Conservation (phyloP, 1,140 invertebrate species). For the Hyphantria cunea region DNA sequence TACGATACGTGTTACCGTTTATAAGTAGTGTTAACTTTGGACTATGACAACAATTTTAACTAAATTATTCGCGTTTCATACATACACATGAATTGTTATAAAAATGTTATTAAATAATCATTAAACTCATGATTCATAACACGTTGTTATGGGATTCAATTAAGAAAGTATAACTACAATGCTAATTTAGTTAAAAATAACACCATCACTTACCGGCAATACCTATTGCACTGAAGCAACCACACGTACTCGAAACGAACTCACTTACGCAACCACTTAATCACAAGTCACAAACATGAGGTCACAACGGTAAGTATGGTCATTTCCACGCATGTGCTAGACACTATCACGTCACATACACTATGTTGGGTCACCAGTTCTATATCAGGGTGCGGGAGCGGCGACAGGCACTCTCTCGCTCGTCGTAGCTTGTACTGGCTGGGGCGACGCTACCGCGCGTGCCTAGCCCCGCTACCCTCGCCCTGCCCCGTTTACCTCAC, state of each 20-base stretch:
- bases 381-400: constrained; percentile 31
- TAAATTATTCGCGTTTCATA: no score
- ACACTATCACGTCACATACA: constrained; percentile 66
- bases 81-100: no score
- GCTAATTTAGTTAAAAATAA: constrained; percentile 45
- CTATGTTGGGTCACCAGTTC: constrained; percentile 58
- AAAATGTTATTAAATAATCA: no score
- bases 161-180: no score
- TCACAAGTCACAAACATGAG: constrained; percentile 56
- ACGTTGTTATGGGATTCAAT: no score
- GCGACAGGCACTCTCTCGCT: constrained; percentile 48
- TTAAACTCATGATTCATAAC: no score
- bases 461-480: constrained; percentile 56
- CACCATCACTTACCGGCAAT: constrained; percentile 50
- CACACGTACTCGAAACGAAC: constrained; percentile 47
- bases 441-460: constrained; percentile 74
- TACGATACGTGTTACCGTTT: no score
- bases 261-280: constrained; percentile 49
- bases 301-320: constrained; percentile 38
- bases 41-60: no score
- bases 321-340: constrained; percentile 51
- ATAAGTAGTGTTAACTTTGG: no score
- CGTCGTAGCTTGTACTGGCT: constrained; percentile 73
- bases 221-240: constrained; percentile 35
- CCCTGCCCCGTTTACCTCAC: constrained; percentile 60